Evolutionary conservation across 2,113 vertebrate genomes (phyloP), one percentile per base, ranked within the genome.

Genomic region (Saguinus midas): DNA sequence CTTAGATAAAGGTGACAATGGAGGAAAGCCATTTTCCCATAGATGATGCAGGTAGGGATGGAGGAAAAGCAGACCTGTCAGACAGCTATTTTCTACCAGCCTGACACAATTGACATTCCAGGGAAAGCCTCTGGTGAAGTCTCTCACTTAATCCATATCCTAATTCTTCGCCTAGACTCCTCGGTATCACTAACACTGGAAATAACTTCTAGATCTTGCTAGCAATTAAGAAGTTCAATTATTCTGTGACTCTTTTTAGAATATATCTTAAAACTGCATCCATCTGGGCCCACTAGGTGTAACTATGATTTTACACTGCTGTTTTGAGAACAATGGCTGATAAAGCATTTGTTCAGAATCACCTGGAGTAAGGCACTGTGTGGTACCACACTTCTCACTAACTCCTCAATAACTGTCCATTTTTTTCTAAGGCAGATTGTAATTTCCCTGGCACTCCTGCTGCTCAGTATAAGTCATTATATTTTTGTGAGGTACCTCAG

Each of bases 291-390:
- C 27, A 40, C 9, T 25, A 81, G 12, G 43, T 43, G 8, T 81
- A 81, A 43, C 25, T 83, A 32, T 17, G 27, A 76, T 92, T 91
- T 92, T 92, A 5, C 6, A 52, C 27, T 90, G 61, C 76, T 82
- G 43, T 80, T 94, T 94, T 88, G 73, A 84, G 57, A 25, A n/a
- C 13, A 52, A 4, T 45, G 11, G 75, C 50, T 97, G 64, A 95
- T 73, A 81, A 87, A 92, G n/a, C 57, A 48, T 72, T 82, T 94
- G 70, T 84, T 95, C 37, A 66, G 66, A 66, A 72, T 45, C 87
- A 50, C 32, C 29, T 37, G 25, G 12, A 52, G 61, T 73, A 87
- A 50, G 48, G 14, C 55, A n/a, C 25, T 11, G 40, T 3, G 9
- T 40, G 48, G n/a, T 76, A 48, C 29, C 50, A 58, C 8, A 78